Base-by-base conservation (phyloP, 2,888 invertebrate species). In the Odontocolon sp. region DNA sequence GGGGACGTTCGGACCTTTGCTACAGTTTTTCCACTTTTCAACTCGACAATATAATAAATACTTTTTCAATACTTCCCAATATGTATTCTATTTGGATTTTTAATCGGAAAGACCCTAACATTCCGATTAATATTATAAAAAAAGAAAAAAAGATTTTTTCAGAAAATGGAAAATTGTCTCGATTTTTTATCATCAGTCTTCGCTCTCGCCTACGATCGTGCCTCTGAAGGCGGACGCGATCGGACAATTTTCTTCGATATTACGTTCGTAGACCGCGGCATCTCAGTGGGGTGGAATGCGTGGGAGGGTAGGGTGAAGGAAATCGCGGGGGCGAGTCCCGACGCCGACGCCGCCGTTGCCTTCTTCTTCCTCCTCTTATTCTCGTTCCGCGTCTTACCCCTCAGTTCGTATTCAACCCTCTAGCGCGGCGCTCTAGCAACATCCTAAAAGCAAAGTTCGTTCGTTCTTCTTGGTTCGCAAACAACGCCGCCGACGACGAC, bases 331-430 rank as follows among this genome's bases (percentile, higher is more conserved):
- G 57, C 50, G 63, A 36, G 28, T 64, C 38, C 38, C 28, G 54
- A 68, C 74, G 47, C 63, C 69, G 69, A 47, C 63, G 63, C 63
- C 28, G 50, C 36, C 14, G n/a, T 50, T 21, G 26, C 21, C 21
- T 8, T 40, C n/a, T 47, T 47, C 47, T 63, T 33, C 47, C 36
- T 36, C 23, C 45, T 36, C 47, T 63, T 38, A 18, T 8, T 45
- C 36, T 31, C 6, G 54, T 8, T 47, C 21, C 54, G n/a, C 33
- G 54, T 28, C 42, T 56, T 36, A 21, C 56, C 38, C 59, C 64
- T 57, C 76, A 61, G 54, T 67, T 66, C 28, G 28, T 33, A 66
- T 59, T 26, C 31, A 77, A 54, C 59, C 59, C 61, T 59, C 67
- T 56, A 6, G 45, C 47, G 40, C 54, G 36, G n/a, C 18, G 31